A percentile compares a stretch with the other conserved stretches of the same genome.
These are phyloP conservation scores for Sitodiplosis mosellana DNA, from an alignment of 1,140 invertebrate genomes.

Conservation along the genomic window DNA sequence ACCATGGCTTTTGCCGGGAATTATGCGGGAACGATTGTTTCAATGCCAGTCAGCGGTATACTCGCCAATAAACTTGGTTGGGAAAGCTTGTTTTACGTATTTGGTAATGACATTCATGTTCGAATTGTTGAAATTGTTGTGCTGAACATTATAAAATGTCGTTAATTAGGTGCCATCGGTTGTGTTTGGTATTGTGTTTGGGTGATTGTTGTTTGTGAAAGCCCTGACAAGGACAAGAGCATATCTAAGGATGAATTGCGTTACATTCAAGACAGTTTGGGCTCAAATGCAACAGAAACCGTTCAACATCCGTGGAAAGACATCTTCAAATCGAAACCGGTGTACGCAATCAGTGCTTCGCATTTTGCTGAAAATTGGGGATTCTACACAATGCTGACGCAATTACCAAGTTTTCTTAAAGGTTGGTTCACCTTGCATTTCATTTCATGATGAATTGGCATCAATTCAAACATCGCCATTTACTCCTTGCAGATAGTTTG, in stretches of 20 bases:
- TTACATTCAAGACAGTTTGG: conserved; percentile 42
- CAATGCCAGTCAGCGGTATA: conserved; percentile 54
- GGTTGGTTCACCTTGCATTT: conserved; percentile 29
- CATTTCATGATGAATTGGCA: conserved; percentile 1
- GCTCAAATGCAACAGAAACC: conserved; percentile 17
- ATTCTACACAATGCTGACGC: conserved; percentile 80
- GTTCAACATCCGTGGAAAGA: conserved; percentile 56
- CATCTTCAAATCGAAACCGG: conserved; percentile 63
- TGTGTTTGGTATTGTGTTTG: conserved; percentile 54
- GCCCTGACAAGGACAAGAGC: conserved; percentile 52
- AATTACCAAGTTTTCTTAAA: conserved; percentile 79
- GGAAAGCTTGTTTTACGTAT: conserved; percentile 67
- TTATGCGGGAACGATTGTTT: conserved; percentile 63
- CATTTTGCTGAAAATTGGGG: conserved; percentile 95
- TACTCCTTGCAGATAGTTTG: conserved; percentile 42
- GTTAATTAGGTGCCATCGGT: conserved; percentile 48
- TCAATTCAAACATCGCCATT: conserved; percentile 5
- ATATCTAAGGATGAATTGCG: conserved; percentile 57
- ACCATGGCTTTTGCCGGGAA: conserved; percentile 65
- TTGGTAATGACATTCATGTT: not conserved
- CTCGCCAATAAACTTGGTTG: conserved; percentile 58
- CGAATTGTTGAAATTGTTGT: too few relatives aligned
- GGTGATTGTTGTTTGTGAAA: conserved; percentile 51
- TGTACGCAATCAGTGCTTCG: conserved; percentile 78
- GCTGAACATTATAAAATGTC: too few relatives aligned